Conservation (phyloP, 2,888 invertebrate species). For the Mesoligia furuncula region DNA sequence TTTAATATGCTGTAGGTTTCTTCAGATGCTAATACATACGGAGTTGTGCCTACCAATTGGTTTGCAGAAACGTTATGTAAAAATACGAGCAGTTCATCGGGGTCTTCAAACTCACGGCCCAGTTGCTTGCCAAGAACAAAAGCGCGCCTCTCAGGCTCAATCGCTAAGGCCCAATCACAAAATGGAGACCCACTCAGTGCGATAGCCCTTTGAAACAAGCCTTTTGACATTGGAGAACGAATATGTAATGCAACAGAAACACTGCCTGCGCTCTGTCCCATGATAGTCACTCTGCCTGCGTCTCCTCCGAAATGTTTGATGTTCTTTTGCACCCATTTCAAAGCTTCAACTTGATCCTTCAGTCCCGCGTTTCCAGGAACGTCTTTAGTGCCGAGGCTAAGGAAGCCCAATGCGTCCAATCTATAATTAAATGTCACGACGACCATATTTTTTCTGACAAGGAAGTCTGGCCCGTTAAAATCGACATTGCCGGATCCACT, state of each 20-base stretch:
- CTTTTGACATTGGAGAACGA: conserved; percentile 40
- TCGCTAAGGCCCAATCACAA: conserved; percentile 32
- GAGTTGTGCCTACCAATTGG: conserved; percentile 17
- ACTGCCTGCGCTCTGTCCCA: conserved; percentile 46
- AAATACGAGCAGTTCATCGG: conserved; percentile 31
- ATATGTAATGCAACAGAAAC: conserved; percentile 31
- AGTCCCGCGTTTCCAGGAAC: conserved; percentile 47
- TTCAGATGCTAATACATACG: conserved; percentile 36
- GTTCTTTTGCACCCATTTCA: conserved; percentile 47
- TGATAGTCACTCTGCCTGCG: conserved; percentile 32
- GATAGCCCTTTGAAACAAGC: conserved; percentile 37
- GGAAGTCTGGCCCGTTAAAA: conserved; percentile 33
- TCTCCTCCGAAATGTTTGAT: conserved; percentile 42
- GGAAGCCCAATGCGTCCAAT: conserved; percentile 43
- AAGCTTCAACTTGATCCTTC: conserved; percentile 43
- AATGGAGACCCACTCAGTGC: conserved; percentile 31
- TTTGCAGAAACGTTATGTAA: conserved; percentile 20
- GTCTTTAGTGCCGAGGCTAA: conserved; percentile 29
- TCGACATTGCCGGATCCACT: conserved; percentile 41
- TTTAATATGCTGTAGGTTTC: conserved; percentile 12
- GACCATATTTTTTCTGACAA: conserved; percentile 27
- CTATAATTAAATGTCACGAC: conserved; percentile 45
- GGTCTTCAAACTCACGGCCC: conserved; percentile 21
- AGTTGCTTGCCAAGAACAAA: conserved; percentile 32
- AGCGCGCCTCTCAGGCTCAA: conserved; percentile 34